phyloP scores from a whole-genome alignment of 2,888 invertebrate species.

The Osmoderma eremita region DNA sequence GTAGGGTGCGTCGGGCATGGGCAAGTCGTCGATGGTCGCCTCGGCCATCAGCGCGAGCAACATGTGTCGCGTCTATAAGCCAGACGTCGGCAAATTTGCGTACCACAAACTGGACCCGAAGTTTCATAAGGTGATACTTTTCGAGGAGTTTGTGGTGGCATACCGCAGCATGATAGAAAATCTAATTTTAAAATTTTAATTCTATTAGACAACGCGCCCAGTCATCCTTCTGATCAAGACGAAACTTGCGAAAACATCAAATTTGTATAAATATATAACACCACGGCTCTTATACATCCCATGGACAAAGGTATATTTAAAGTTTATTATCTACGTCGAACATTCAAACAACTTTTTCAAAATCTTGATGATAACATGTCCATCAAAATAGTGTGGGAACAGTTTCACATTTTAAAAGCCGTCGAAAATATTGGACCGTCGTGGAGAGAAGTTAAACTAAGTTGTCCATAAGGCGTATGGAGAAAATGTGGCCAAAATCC shows the following conservation, averaged over 20 bases:
- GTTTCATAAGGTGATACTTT: no score
- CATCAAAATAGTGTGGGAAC: conserved; percentile 11
- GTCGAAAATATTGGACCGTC: conserved; percentile 26
- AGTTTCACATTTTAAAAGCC: conserved; percentile 32
- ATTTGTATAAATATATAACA: conserved; percentile 12
- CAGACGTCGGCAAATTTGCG: no score
- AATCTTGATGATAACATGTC: not conserved
- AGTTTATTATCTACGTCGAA: conserved; percentile 16
- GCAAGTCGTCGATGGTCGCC: no score
- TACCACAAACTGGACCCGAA: no score
- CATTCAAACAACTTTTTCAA: conserved; percentile 30
- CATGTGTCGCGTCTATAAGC: no score
- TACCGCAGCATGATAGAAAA: conserved; percentile 31
- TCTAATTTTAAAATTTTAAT: conserved; percentile 30
- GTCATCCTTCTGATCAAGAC: conserved; percentile 21
- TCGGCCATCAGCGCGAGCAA: no score
- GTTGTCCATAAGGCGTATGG: not conserved
- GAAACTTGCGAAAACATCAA: conserved; percentile 20
- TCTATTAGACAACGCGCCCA: conserved; percentile 24
- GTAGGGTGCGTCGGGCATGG: no score
- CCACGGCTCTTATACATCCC: conserved; percentile 16
- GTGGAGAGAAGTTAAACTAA: conserved; percentile 15
- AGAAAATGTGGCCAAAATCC: conserved; percentile 16
- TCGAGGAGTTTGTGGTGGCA: no score
- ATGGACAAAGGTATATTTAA: conserved; percentile 25